Evolutionary conservation across 2,113 vertebrate species (phyloP).

Genomic region (Leucosticte australis): DNA sequence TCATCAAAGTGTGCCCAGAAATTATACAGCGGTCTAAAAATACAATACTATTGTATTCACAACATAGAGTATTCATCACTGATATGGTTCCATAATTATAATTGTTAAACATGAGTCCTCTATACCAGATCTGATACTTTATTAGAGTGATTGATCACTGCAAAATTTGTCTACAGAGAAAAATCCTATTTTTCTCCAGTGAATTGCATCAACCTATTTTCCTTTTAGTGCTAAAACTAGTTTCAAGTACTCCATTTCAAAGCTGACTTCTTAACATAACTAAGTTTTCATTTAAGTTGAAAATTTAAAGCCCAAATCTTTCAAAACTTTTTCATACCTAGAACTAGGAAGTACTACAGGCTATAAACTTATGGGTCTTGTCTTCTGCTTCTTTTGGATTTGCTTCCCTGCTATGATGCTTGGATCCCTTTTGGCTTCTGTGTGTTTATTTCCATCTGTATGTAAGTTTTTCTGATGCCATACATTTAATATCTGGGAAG

Average conservation of each 20-base stretch:
- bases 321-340: background rate
- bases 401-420: background rate
- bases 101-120: slow-evolving; percentile 17
- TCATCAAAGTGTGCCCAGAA: slow-evolving; percentile 19
- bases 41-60: slow-evolving; percentile 25
- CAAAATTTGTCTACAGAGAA: background rate
- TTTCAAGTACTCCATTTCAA: background rate
- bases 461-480: background rate
- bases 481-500: background rate
- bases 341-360: background rate
- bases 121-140: background rate
- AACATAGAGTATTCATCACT: slow-evolving; percentile 27
- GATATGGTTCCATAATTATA: slow-evolving; percentile 33
- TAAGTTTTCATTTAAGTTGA: background rate
- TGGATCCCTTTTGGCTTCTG: background rate
- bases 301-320: background rate
- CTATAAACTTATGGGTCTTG: background rate
- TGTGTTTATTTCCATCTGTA: background rate
- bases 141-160: slow-evolving; percentile 11
- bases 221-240: background rate
- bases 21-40: slow-evolving; percentile 52
- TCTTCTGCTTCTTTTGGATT: background rate
- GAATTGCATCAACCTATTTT: slow-evolving; percentile 8
- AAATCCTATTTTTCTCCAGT: background rate
- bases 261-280: background rate